These are phyloP conservation scores for Lepidonotus clava DNA, from an alignment of 2,888 invertebrate species.

Conservation along the genomic window DNA sequence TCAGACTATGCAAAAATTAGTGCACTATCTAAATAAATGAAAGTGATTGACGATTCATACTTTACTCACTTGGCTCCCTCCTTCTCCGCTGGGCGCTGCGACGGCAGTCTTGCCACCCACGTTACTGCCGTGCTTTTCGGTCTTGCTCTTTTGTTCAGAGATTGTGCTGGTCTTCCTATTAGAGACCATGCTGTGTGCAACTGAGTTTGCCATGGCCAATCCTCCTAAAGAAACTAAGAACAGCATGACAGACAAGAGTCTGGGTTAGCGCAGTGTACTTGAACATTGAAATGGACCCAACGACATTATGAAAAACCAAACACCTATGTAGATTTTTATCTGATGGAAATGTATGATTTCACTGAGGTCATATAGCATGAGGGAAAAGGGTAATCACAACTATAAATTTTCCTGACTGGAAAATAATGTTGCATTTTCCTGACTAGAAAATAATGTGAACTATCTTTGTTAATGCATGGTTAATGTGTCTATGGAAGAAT, in stretches of 20 bases:
- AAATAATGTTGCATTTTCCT: too few relatives aligned
- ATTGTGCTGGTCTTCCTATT: slow-evolving; percentile 78
- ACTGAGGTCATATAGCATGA: too few relatives aligned
- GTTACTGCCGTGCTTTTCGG: slow-evolving; percentile 71
- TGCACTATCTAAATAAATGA: too few relatives aligned
- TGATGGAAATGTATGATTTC: too few relatives aligned
- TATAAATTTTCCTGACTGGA: too few relatives aligned
- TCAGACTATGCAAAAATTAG: too few relatives aligned
- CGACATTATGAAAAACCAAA: not conserved
- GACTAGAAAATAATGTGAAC: too few relatives aligned
- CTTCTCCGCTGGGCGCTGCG: slow-evolving; percentile 72
- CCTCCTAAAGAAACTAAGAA: slow-evolving; percentile 56
- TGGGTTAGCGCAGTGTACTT: slow-evolving; percentile 3
- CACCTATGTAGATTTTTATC: not conserved
- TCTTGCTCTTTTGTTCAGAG: slow-evolving; percentile 72
- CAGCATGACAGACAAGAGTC: slow-evolving; percentile 13
- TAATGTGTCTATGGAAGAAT: too few relatives aligned
- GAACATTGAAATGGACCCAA: not conserved
- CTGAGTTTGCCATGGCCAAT: slow-evolving; percentile 62
- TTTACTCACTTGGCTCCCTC: slow-evolving; percentile 75
- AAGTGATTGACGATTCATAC: too few relatives aligned
- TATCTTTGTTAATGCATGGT: too few relatives aligned
- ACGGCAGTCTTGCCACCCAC: slow-evolving; percentile 70
- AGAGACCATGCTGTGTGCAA: slow-evolving; percentile 70
- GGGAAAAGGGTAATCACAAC: too few relatives aligned